Evolutionary conservation across 2,797 vertebrate genomes (phyloP).

Genomic region (Novumbra hubbsi): DNA sequence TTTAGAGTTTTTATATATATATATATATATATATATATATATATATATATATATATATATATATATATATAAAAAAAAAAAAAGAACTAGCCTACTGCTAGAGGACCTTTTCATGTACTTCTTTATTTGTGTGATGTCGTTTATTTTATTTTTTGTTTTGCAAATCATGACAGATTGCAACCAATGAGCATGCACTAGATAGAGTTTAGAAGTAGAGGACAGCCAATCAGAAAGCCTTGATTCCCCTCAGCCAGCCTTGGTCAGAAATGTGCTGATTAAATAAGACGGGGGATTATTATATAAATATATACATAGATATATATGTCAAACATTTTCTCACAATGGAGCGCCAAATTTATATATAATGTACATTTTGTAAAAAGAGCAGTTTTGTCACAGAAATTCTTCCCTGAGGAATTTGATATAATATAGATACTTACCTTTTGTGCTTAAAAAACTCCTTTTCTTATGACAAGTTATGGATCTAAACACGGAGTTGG

Average conservation of each 20-base stretch:
- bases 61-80: conserved; percentile 70
- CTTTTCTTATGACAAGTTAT: conserved; percentile 80
- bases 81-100: conserved; percentile 63
- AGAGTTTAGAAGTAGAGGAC: conserved; percentile 76
- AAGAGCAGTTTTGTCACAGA: conserved; percentile 74
- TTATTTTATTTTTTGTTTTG: conserved; percentile 74
- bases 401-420: conserved; percentile 69
- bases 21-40: conserved; percentile 79
- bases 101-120: conserved; percentile 59
- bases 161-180: conserved; percentile 73
- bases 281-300: conserved; percentile 66
- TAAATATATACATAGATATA: conserved; percentile 71
- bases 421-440: conserved; percentile 70
- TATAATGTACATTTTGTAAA: conserved; percentile 89
- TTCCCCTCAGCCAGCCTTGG: conserved; percentile 56
- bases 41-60: too few relatives aligned
- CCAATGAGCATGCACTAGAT: conserved; percentile 86
- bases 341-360: conserved; percentile 77
- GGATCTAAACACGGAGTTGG: conserved; percentile 79
- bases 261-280: conserved; percentile 53
- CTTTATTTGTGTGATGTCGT: conserved; percentile 64
- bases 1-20: conserved; percentile 46
- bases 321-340: conserved; percentile 72
- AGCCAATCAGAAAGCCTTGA: conserved; percentile 65
- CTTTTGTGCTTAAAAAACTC: conserved; percentile 80